These are phyloP conservation scores for Trochalopteron elliotii DNA, from an alignment of 2,113 vertebrate genomes.

Conservation along the genomic window DNA sequence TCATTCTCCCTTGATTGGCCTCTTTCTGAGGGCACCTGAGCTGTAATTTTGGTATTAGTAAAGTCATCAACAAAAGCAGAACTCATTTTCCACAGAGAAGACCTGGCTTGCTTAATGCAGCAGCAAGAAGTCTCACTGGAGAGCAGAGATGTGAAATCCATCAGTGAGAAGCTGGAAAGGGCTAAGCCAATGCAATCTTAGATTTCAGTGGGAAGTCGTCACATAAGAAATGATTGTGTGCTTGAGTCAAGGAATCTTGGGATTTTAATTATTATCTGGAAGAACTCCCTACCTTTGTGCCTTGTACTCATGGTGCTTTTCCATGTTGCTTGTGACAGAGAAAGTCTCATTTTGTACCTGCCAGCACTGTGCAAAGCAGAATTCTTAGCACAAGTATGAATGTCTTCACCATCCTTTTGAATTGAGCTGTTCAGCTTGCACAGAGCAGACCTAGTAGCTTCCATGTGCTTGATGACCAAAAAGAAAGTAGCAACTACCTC, in stretches of 20 bases:
- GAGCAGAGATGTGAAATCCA: background rate
- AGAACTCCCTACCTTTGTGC: background rate
- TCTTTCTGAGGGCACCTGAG: background rate
- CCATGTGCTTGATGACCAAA: background rate
- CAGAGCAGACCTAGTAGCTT: background rate
- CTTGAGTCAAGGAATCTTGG: background rate
- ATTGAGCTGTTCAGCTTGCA: background rate
- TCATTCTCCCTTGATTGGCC: background rate
- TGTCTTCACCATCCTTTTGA: background rate
- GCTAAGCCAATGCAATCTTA: background rate
- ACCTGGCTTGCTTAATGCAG: background rate
- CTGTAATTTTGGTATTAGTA: background rate
- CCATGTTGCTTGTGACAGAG: background rate
- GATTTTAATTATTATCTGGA: background rate
- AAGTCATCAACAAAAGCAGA: background rate
- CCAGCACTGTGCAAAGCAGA: background rate
- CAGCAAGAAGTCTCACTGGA: background rate
- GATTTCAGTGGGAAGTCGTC: background rate
- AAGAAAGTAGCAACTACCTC: background rate
- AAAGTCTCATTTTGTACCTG: background rate
- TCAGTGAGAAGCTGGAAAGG: background rate
- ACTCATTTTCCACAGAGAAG: background rate
- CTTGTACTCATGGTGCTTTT: background rate
- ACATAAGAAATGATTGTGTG: background rate
- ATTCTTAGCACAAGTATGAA: background rate